Evolutionary conservation across 2,888 invertebrate genomes (phyloP), one percentile per base, ranked within the genome.

Genomic region (Scaptomyza reducta): DNA sequence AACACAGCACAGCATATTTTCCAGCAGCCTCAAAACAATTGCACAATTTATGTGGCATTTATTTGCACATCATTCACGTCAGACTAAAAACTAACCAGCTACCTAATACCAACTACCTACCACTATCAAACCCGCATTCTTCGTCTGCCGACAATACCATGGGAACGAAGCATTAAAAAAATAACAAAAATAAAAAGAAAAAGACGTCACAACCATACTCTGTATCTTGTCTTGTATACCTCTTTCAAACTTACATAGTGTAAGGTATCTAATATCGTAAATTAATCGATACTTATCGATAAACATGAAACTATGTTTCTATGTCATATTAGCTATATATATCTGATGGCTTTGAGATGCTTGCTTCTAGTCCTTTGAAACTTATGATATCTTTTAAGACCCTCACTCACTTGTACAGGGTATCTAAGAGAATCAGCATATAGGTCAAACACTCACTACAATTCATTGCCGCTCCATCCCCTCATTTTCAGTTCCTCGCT

Each of bases 1-100:
- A 25, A 77, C 73, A 74, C 51, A 75, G 60, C 54, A 59, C 33
- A 83, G 78, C 82, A 82, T 66, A 84, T 86, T 82, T 84, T 73
- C 55, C 81, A 46, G 40, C 54, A 58, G 41, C 45, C 45, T 33
- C 61, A 63, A 78, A 87, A 82, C 82, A 87, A 87, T 84, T 82
- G 82, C 82, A 87, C 87, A 87, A 82, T 82, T 82, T 87, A 84
- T 87, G 87, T 78, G 83, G 70, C 79, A 79, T 79, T 80, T 81
- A 85, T 82, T 82, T 84, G 79, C 85, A 71, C 62, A 77, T 74
- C 75, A 70, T 66, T 73, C 78, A 74, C 56, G 59, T 58, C 63
- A 41, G 38, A 25, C 33, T 45, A 40, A 18, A 42, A 46, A 33
- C 65, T 42, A 44, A 38, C 41, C 38, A n/a, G 41, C 62, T 46